Percentiles rank a stretch among this genome's conserved stretches.
Evolutionary conservation across 2,113 vertebrate genomes (phyloP).

Genomic region (Hystrix brachyura): DNA sequence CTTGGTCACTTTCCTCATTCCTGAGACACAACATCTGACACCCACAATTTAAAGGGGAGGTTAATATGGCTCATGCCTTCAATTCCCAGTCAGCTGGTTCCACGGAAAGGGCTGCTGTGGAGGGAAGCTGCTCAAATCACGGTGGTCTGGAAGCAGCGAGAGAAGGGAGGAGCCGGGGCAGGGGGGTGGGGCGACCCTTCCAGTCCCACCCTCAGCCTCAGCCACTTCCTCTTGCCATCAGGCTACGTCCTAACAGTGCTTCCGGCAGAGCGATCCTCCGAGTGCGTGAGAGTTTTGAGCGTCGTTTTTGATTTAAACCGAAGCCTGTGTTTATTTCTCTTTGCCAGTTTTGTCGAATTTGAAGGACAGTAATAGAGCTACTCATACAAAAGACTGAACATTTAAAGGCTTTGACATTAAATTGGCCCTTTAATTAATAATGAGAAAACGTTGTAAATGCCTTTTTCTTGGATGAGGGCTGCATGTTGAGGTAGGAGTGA

Average conservation of each 20-base stretch:
- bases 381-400: not conserved
- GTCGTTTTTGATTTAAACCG: not conserved
- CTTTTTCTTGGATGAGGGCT: not conserved
- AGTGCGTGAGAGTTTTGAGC: not conserved
- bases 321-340: not conserved
- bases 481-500: rapidly evolving
- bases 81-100: not conserved
- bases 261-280: not conserved
- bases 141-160: too few relatives aligned
- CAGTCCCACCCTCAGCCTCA: not conserved
- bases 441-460: not conserved
- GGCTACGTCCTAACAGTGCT: too few relatives aligned
- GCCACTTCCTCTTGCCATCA: too few relatives aligned
- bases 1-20: not conserved
- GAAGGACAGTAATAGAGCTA: not conserved
- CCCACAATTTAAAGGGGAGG: not conserved
- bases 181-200: too few relatives aligned
- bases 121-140: not conserved
- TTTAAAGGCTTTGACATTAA: not conserved
- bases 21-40: not conserved
- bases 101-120: not conserved
- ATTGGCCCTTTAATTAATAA: not conserved
- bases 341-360: not conserved
- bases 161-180: not conserved
- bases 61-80: not conserved